Evolutionary conservation across 2,888 invertebrate species (phyloP), one percentile per base, ranked within the genome.

Genomic region (Augochlorella aurata): DNA sequence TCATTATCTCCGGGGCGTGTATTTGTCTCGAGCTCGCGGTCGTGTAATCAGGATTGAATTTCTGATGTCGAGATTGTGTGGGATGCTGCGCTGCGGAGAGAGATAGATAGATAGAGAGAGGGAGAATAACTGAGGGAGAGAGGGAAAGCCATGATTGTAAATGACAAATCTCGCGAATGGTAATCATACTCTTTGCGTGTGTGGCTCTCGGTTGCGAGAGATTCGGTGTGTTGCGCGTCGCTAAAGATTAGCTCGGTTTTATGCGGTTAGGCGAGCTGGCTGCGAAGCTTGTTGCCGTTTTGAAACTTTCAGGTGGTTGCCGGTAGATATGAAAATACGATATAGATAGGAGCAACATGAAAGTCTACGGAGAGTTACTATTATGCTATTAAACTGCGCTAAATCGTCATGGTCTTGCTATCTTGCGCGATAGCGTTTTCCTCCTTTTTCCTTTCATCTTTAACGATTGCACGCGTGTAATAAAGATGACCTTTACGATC

Each of bases 11-110:
- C 24, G 24, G n/a, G 61, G 38, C 44, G 58, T 47, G 47, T 47
- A 44, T 65, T 65, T 65, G 65, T 65, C 10, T 44, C 65, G 38
- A 65, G 65, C 65, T n/a, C 18, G 67, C 21, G 38, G n/a, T 44
- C 21, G 45, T 47, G 67, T 67, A 47, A 67, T 67, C 45, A 47
- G 67, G 65, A 65, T 65, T 65, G 65, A 18, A n/a, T n/a, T 44
- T 65, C 44, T n/a, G 65, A 63, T 65, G 65, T 38, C 18, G 65
- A 44, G 44, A 65, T 65, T 65, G 44, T 44, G 63, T 38, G 63
- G 63, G 63, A 29, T 29, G 63, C 18, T 38, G 63, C 63, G 29
- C 63, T 9, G 9, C 38, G 63, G 16, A 38, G 38, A 38, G 49
- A 50, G 50, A 50, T 0, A 50, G 50, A 18, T 18, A 50, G 50